Base-by-base conservation (phyloP, 2,113 vertebrate genomes). In the Cranoglanis bouderius region DNA sequence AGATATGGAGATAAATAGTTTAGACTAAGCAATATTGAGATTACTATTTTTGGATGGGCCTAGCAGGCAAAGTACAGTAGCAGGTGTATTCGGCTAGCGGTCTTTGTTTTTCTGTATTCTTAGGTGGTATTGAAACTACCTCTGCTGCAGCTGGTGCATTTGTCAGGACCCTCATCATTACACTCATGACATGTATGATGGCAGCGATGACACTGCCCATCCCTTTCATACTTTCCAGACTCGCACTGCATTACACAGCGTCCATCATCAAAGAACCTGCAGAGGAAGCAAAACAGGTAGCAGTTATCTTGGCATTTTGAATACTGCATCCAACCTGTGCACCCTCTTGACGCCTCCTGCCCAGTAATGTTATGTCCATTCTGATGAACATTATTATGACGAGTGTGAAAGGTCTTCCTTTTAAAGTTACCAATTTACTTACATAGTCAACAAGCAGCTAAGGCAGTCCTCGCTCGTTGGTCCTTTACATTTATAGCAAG, bases 161-260 rank as follows among this genome's bases (percentile, higher is more conserved):
- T 95, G 90, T 95, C 94, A 49, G 97, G 96, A 35, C 96, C 96
- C 21, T 94, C 95, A 78, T 97, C 97, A 40, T 75, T 93, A 92
- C 98, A 99, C n/a, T 95, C 93, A 0, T 93, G 91, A 93, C 98
- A 99, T 87, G 96, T 98, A 88, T 96, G 94, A 91, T 99, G 97
- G 94, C 98, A 99, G 3, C 90, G 92, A 77, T 94, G 94, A 86
- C 98, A 99, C 46, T 95, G 95, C 24, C 93, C 90, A 49, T 94
- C 92, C 86, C 92, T 93, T 82, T 94, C 92, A 87, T 96, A 99
- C 92, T 96, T 97, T 38, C 96, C 94, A 19, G 59, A 86, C 74
- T 94, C 93, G 85, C 98, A 99, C 26, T 51, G 90, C 29, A 93
- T 92, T 87, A 94, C 85, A 74, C 98, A 99, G 32, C 0, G 77